Conservation (phyloP, 2,113 vertebrate genomes). For the Accipiter cooperii region DNA sequence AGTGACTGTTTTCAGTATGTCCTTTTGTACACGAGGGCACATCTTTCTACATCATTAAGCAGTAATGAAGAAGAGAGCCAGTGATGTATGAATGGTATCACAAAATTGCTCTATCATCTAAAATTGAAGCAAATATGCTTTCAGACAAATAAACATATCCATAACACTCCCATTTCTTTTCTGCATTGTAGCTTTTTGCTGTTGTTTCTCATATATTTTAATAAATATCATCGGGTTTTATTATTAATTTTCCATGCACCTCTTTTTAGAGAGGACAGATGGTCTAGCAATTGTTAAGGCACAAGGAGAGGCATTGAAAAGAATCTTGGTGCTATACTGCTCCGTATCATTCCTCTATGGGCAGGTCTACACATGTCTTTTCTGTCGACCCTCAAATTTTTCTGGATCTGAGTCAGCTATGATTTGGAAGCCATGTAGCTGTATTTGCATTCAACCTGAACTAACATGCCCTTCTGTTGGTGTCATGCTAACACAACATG, state of each 20-base stretch:
- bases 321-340: neutral
- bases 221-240: neutral
- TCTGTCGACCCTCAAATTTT: accelerated
- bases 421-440: neutral
- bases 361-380: neutral
- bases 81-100: neutral
- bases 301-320: neutral
- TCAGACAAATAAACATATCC: neutral
- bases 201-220: neutral
- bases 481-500: neutral
- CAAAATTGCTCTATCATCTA: neutral
- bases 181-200: neutral
- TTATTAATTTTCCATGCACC: neutral
- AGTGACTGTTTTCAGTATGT: neutral
- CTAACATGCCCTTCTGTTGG: neutral
- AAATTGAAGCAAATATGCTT: neutral
- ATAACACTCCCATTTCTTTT: neutral
- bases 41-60: neutral
- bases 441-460: neutral
- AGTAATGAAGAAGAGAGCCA: neutral
- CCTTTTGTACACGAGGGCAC: neutral
- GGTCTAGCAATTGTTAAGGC: neutral
- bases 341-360: neutral
- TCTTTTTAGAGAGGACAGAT: neutral
- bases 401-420: neutral